These are phyloP conservation scores for Pteronura brasiliensis DNA, from an alignment of 2,113 vertebrate genomes.

Conservation along the genomic window DNA sequence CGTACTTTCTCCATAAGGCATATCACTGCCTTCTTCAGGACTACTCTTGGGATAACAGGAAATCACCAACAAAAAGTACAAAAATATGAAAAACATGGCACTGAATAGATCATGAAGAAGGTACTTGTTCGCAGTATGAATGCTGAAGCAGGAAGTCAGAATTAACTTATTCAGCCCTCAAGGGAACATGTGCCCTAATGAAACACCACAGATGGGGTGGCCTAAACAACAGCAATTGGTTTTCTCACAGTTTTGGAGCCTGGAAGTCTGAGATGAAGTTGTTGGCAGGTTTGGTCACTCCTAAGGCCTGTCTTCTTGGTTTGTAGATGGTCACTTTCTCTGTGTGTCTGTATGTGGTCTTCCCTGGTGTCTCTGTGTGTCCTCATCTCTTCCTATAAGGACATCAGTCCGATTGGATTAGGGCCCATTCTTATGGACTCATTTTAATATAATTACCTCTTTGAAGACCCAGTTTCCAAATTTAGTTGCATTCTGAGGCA, in stretches of 20 bases:
- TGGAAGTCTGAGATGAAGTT: not conserved
- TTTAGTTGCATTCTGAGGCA: not conserved
- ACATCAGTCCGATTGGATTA: not conserved
- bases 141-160: not conserved
- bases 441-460: not conserved
- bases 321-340: not conserved
- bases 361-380: not conserved
- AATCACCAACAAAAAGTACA: not conserved
- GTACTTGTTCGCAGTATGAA: not conserved
- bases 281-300: not conserved
- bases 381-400: not conserved
- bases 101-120: not conserved
- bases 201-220: not conserved
- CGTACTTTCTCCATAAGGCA: not conserved
- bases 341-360: not conserved
- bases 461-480: not conserved
- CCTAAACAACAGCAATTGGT: not conserved
- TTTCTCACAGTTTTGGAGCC: not conserved
- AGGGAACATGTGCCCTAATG: not conserved
- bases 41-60: not conserved
- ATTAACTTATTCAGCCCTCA: accelerated
- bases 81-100: not conserved
- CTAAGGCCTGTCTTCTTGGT: not conserved
- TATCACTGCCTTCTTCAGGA: not conserved
- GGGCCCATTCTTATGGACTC: not conserved